These are phyloP conservation scores for Paralinhomoeus sp. DNA, from an alignment of 2,888 invertebrate genomes.

Conservation along the genomic window DNA sequence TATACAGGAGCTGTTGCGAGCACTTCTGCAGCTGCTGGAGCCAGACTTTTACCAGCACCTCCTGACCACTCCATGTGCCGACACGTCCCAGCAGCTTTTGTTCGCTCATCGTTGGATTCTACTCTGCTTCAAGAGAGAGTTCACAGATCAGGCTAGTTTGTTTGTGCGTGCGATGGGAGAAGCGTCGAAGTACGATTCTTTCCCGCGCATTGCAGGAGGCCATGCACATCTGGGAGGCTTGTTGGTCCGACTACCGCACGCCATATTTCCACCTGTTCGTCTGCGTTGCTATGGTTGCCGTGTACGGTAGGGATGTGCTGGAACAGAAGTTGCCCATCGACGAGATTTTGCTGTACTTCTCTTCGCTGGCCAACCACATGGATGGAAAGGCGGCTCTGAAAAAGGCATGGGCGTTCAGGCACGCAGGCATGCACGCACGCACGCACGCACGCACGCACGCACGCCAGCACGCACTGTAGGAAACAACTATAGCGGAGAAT, in stretches of 20 bases:
- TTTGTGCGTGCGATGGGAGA: too few relatives aligned
- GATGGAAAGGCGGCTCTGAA: conserved; percentile 66
- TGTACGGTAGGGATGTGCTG: conserved; percentile 60
- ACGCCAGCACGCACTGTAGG: too few relatives aligned
- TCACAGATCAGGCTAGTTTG: conserved; percentile 32
- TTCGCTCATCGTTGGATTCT: conserved; percentile 89
- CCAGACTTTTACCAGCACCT: conserved; percentile 72
- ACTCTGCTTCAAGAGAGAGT: conserved; percentile 64
- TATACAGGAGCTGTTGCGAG: conserved; percentile 49
- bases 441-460: too few relatives aligned
- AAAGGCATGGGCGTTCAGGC: conserved; percentile 41
- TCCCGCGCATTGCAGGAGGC: too few relatives aligned
- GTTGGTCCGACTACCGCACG: conserved; percentile 87
- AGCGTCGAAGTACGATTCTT: too few relatives aligned
- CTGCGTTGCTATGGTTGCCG: conserved; percentile 69
- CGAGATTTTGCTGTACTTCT: conserved; percentile 80
- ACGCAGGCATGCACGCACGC: too few relatives aligned
- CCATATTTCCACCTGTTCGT: conserved; percentile 86
- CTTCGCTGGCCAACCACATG: conserved; percentile 90
- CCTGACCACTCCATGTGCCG: conserved; percentile 35
- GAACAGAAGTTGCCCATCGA: conserved; percentile 73
- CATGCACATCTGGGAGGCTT: conserved; percentile 97
- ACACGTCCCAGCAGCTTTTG: conserved; percentile 56
- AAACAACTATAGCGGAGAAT: too few relatives aligned
- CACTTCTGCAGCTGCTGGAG: conserved; percentile 62